phyloP scores from a whole-genome alignment of 2,888 invertebrate species.

The Drosophila paramelanica region DNA sequence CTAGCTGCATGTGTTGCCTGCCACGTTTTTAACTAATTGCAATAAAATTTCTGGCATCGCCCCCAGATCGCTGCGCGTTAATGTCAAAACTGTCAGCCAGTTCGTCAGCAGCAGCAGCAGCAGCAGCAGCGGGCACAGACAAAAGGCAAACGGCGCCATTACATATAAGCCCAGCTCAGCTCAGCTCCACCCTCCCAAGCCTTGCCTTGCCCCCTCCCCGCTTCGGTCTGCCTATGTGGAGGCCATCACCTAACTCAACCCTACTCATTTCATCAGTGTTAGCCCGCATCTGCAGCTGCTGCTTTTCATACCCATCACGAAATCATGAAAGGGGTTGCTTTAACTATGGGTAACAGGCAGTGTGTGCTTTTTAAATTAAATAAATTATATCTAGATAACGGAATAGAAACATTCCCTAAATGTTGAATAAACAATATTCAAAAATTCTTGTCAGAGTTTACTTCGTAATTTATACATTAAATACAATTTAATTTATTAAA shows the following conservation, averaged over 20 bases:
- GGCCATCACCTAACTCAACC: constrained; percentile 4
- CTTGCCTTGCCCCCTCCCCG: neutral
- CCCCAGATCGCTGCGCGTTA: constrained; percentile 32
- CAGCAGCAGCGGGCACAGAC: constrained; percentile 8
- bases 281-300: constrained; percentile 17
- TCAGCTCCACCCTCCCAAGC: constrained; percentile 2
- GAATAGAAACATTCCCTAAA: too few species aligned
- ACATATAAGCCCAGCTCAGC: constrained; percentile 3
- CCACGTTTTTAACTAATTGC: constrained; percentile 60
- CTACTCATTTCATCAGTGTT: constrained; percentile 26
- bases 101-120: constrained; percentile 32
- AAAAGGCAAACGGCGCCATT: constrained; percentile 8
- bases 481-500: too few species aligned
- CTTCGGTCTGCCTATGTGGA: neutral
- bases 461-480: too few species aligned
- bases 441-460: too few species aligned
- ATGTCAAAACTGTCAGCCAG: constrained; percentile 49
- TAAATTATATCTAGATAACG: too few species aligned
- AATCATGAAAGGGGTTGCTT: neutral
- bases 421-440: too few species aligned
- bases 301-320: constrained; percentile 2
- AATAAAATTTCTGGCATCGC: constrained; percentile 48
- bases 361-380: too few species aligned
- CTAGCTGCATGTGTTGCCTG: constrained; percentile 32
- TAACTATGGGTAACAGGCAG: neutral